phyloP scores from a whole-genome alignment of 2,888 invertebrate genomes.

The Monochamus alternatus region DNA sequence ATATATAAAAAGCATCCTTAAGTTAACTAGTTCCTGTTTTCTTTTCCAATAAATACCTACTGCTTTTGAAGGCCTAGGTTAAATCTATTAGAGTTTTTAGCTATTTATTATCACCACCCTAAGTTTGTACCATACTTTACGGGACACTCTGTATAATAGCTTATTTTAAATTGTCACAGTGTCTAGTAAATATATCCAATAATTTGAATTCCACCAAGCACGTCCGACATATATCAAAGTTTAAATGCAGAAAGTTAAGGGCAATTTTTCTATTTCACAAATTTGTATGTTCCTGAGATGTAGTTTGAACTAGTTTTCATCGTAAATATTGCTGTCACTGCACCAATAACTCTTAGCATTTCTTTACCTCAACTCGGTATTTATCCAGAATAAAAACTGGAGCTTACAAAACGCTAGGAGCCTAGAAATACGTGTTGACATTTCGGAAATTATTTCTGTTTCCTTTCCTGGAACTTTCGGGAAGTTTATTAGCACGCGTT shows the following conservation, averaged over 20 bases:
- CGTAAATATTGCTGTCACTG: constrained; percentile 7
- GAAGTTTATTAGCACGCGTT: constrained; percentile 8
- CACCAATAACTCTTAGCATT: constrained; percentile 3
- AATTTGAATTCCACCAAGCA: background rate
- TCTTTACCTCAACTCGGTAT: constrained; percentile 22
- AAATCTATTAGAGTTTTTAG: too few relatives aligned
- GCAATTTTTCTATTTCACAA: background rate
- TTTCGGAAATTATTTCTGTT: constrained; percentile 35
- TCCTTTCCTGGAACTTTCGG: constrained; percentile 15
- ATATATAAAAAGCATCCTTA: too few relatives aligned
- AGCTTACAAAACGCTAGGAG: constrained; percentile 18
- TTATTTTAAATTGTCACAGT: background rate
- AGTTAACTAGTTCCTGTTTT: too few relatives aligned
- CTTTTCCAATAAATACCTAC: too few relatives aligned
- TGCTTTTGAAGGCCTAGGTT: too few relatives aligned
- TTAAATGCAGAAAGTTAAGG: background rate
- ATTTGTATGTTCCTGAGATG: constrained; percentile 4
- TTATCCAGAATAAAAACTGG: constrained; percentile 21
- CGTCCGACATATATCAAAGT: constrained; percentile 3
- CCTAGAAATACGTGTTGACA: constrained; percentile 33
- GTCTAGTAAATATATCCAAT: background rate
- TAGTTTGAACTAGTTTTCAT: background rate
- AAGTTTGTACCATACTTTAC: too few relatives aligned
- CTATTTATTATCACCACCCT: too few relatives aligned
- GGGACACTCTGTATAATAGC: too few relatives aligned